Evolutionary conservation across 2,888 invertebrate species (phyloP).

Genomic region (Leucania comma): DNA sequence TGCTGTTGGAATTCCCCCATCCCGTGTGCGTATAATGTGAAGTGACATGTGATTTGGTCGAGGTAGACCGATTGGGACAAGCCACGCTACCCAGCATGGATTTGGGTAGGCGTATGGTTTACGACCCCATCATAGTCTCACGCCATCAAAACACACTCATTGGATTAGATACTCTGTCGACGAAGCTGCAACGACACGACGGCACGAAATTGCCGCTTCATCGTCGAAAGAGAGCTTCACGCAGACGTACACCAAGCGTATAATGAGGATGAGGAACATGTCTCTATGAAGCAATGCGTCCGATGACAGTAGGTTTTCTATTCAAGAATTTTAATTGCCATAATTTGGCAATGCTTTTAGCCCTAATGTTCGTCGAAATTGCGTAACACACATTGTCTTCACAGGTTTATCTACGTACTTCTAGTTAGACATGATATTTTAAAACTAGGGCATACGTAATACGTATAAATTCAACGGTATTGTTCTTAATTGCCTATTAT

Average conservation of each 20-base stretch:
- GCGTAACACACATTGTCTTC: constrained; percentile 24
- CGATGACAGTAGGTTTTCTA: background rate
- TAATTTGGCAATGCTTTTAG: constrained; percentile 39
- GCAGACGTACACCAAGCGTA: no score
- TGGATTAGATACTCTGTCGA: background rate
- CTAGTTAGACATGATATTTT: constrained; percentile 19
- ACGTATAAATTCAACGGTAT: constrained; percentile 29
- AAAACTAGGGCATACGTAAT: constrained; percentile 36
- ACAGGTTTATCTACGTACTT: constrained; percentile 18
- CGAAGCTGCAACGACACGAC: no score
- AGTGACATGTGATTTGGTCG: constrained; percentile 20
- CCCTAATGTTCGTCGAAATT: constrained; percentile 19
- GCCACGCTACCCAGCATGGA: constrained; percentile 5
- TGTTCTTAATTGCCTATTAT: constrained; percentile 45
- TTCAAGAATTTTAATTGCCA: constrained; percentile 36
- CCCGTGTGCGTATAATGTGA: constrained; percentile 21
- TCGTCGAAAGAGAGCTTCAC: no score
- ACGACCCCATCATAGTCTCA: constrained; percentile 36
- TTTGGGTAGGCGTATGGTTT: constrained; percentile 17
- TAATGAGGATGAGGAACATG: no score
- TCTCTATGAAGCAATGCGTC: no score
- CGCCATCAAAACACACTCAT: constrained; percentile 34
- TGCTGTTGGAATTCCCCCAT: constrained; percentile 52
- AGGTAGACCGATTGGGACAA: constrained; percentile 13
- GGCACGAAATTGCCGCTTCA: background rate